Evolutionary conservation across 1,140 invertebrate genomes (phyloP).

Genomic region (Gryllus bimaculatus): DNA sequence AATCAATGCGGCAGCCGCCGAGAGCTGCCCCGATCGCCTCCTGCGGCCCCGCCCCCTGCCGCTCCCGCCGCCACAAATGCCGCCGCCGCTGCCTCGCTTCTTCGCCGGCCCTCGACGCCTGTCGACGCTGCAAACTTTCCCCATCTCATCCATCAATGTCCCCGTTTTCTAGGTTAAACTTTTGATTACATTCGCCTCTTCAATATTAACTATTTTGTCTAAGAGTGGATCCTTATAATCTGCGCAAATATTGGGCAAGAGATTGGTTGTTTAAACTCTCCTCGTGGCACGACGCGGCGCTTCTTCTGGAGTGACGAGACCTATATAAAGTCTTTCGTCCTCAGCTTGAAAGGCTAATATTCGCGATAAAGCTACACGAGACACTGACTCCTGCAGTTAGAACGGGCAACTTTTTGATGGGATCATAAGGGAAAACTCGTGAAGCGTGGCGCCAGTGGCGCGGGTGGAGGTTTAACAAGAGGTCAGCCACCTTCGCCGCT

Average conservation of each 20-base stretch:
- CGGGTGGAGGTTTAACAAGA: too few relatives aligned
- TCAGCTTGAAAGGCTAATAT: background rate
- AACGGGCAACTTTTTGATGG: background rate
- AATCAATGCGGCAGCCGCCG: background rate
- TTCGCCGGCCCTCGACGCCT: background rate
- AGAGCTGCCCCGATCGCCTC: background rate
- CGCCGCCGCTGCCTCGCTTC: background rate
- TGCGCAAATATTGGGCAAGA: background rate
- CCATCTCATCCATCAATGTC: background rate
- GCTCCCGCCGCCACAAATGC: background rate
- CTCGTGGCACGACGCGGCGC: background rate
- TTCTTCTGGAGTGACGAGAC: background rate
- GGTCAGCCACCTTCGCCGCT: background rate
- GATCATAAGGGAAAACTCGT: background rate
- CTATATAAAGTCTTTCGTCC: background rate
- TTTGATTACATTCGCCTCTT: background rate
- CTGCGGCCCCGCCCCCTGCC: too few relatives aligned
- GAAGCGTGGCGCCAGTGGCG: too few relatives aligned
- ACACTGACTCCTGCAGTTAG: too few relatives aligned
- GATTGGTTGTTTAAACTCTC: background rate
- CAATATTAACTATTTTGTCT: slow-evolving; percentile 6
- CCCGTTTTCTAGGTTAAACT: background rate
- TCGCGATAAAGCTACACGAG: background rate
- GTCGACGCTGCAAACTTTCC: background rate
- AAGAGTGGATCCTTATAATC: background rate